Percentiles rank a stretch among this genome's conserved stretches.
phyloP scores from a whole-genome alignment of 2,113 vertebrate species.

The Tauraco erythrolophus region DNA sequence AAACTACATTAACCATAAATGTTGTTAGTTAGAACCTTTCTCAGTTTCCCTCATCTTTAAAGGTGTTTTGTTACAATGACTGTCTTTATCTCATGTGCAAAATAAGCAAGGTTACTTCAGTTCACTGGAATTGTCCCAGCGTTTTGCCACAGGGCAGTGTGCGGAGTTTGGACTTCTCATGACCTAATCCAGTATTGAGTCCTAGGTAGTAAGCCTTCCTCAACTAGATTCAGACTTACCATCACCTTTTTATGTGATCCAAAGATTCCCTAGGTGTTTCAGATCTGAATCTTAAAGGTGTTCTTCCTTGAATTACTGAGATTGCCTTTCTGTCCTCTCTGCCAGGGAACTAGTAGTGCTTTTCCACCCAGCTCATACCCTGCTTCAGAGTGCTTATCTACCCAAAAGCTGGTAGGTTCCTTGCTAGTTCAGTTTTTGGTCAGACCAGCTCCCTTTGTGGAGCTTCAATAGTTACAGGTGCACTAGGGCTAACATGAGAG shows the following conservation, averaged over 20 bases:
- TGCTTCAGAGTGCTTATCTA: not conserved
- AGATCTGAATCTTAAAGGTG: not conserved
- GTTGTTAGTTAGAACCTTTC: not conserved
- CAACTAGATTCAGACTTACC: not conserved
- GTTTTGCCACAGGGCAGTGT: not conserved
- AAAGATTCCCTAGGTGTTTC: not conserved
- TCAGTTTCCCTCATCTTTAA: not conserved
- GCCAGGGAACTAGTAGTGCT: not conserved
- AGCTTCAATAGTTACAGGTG: fast-evolving
- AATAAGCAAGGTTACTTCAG: not conserved
- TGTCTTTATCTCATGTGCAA: not conserved
- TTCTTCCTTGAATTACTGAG: not conserved
- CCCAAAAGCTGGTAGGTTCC: not conserved
- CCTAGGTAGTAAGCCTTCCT: not conserved
- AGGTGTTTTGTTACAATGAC: not conserved
- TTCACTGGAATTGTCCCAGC: not conserved
- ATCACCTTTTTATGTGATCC: not conserved
- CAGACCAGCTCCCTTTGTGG: not conserved
- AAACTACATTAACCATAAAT: not conserved
- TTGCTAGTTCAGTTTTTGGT: not conserved
- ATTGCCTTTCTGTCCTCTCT: not conserved
- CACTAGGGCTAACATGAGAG: not conserved
- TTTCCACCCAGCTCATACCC: fast-evolving
- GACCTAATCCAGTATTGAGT: not conserved
- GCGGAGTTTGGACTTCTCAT: not conserved